These are phyloP conservation scores for Halictus ligatus DNA, from an alignment of 2,888 invertebrate genomes.

Conservation along the genomic window DNA sequence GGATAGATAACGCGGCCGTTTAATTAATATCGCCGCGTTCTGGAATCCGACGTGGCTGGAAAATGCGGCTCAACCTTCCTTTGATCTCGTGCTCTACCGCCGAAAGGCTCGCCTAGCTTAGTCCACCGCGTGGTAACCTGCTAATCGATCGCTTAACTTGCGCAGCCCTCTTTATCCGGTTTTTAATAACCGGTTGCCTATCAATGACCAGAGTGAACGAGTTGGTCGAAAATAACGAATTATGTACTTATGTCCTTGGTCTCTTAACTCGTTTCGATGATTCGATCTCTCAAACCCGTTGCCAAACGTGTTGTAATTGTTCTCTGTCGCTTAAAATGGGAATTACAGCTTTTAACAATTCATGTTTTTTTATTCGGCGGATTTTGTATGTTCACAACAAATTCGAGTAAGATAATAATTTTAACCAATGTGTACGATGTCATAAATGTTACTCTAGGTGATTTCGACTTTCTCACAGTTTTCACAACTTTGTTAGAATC, in stretches of 20 bases:
- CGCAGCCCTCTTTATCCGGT: neutral
- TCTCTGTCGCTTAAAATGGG: no score
- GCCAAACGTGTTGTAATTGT: no score
- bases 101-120: neutral
- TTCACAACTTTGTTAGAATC: no score
- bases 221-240: neutral
- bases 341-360: no score
- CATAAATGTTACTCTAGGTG: no score
- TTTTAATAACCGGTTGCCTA: neutral
- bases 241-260: neutral
- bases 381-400: no score
- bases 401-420: no score
- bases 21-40: conserved; percentile 62
- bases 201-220: neutral
- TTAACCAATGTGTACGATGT: no score
- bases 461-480: no score
- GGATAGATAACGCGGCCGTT: conserved; percentile 55
- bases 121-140: conserved; percentile 29
- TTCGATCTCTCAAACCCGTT: neutral
- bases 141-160: conserved; percentile 7
- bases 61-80: conserved; percentile 29
- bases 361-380: no score
- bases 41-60: conserved; percentile 35
- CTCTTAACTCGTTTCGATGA: neutral
- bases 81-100: conserved; percentile 44